Base-by-base conservation (phyloP, 2,888 invertebrate genomes). In the Lasius platythorax region DNA sequence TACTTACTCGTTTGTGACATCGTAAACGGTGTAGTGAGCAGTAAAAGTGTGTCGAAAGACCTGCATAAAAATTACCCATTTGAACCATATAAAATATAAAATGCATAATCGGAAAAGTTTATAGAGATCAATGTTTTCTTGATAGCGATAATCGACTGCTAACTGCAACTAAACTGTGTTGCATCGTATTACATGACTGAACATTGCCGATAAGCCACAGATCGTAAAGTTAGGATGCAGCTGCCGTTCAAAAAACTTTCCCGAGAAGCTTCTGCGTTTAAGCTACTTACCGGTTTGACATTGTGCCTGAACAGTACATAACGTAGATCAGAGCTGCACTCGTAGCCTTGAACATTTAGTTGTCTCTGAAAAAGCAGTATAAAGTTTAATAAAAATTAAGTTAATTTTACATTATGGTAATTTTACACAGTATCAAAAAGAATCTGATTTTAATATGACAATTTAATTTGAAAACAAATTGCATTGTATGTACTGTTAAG, bases 251-350 rank as follows among this genome's bases (percentile, higher is more conserved):
- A 56, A 75, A 56, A 72, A 72, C 43, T 73, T 81, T 72, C 3
- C n/a, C 30, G 37, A 50, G 67, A 40, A 58, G 53, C 81, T 81
- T 70, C 15, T 9, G 15, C 33, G n/a, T 74, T 37, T 79, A 68
- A 75, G 33, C 82, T 85, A 96, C 96, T 96, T 96, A 98, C 98
- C 96, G 97, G 97, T 95, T 98, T 98, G 95, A 98, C 97, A 96
- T 98, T 98, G 96, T 98, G 98, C 96, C 97, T 97, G 96, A 98
- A 98, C 93, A 98, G 96, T 94, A 98, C 98, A 95, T 97, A 98
- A 95, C 97, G 97, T 93, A 98, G 96, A 96, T 98, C 98, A 91
- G 97, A 96, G 90, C 98, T 98, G 95, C 98, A 98, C 95, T 98
- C 97, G 95, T 98, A 98, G 92, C 98, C 97, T 94, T 97, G 97